Evolutionary conservation across 1,140 invertebrate genomes (phyloP).

Genomic region (Phortica variegata): DNA sequence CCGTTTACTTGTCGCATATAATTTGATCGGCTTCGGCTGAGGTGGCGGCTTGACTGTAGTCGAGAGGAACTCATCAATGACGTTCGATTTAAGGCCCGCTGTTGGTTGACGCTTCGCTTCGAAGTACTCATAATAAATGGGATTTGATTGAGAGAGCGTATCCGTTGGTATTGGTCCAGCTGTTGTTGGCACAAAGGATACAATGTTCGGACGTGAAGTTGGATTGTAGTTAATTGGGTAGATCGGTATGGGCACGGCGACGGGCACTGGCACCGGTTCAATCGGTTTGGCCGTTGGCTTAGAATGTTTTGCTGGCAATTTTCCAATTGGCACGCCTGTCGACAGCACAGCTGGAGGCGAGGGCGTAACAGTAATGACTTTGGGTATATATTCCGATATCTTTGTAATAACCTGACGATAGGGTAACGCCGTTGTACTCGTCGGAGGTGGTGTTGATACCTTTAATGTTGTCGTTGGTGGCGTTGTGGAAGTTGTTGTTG

Average conservation of each 20-base stretch:
- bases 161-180: constrained; percentile 16
- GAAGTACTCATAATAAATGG: constrained; percentile 56
- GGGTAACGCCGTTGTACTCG: constrained; percentile 7
- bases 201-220: constrained; percentile 3
- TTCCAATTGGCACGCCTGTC: too few species aligned
- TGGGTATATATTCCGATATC: constrained; percentile 17
- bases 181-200: constrained; percentile 32
- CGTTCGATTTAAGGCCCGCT: constrained; percentile 31
- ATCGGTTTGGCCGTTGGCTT: too few species aligned
- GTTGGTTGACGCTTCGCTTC: constrained; percentile 46
- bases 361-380: constrained; percentile 14
- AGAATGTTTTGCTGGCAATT: too few species aligned
- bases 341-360: constrained; percentile 1
- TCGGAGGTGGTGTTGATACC: constrained; percentile 8
- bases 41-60: constrained; percentile 27
- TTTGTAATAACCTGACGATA: constrained; percentile 15
- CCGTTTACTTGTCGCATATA: constrained; percentile 18
- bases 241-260: constrained; percentile 48
- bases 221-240: constrained; percentile 37
- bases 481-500: constrained; percentile 23
- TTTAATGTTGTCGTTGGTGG: constrained; percentile 44
- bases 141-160: constrained; percentile 44
- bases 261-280: constrained; percentile 41
- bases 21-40: constrained; percentile 23
- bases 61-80: constrained; percentile 41